Conservation (phyloP, 1,140 invertebrate genomes). For the Pachyrhynchus sulphureomaculatus region DNA sequence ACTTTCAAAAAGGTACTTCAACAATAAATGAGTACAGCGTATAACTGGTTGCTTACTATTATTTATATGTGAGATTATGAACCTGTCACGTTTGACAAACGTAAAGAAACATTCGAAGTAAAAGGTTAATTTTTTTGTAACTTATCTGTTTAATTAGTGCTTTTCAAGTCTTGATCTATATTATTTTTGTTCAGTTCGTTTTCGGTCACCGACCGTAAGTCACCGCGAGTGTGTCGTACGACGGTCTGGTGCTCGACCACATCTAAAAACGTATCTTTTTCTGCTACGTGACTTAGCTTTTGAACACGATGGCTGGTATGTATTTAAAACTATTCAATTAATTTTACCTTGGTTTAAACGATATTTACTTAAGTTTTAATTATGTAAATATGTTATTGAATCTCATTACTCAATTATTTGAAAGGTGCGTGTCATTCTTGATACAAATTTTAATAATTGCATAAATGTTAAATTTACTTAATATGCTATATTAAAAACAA, state of each 20-base stretch:
- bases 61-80: too few relatives aligned
- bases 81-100: too few relatives aligned
- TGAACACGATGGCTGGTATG: slow-evolving; percentile 49
- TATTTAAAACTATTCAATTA: slow-evolving; percentile 36
- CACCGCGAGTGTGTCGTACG: slow-evolving; percentile 14
- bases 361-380: background rate
- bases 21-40: too few relatives aligned
- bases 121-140: too few relatives aligned
- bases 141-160: too few relatives aligned
- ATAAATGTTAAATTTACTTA: too few relatives aligned
- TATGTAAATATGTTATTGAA: background rate
- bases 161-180: too few relatives aligned
- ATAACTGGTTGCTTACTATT: too few relatives aligned
- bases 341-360: slow-evolving; percentile 13
- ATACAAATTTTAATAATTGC: background rate
- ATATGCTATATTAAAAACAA: too few relatives aligned
- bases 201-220: slow-evolving; percentile 7
- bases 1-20: too few relatives aligned
- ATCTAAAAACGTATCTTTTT: background rate
- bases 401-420: background rate
- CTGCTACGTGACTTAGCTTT: slow-evolving; percentile 47
- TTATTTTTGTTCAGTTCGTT: too few relatives aligned
- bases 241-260: slow-evolving; percentile 2
- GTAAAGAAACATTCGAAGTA: too few relatives aligned
- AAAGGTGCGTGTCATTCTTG: background rate